Evolutionary conservation across 2,888 invertebrate genomes (phyloP), one percentile per base, ranked within the genome.

Genomic region (Apodemia zela): DNA sequence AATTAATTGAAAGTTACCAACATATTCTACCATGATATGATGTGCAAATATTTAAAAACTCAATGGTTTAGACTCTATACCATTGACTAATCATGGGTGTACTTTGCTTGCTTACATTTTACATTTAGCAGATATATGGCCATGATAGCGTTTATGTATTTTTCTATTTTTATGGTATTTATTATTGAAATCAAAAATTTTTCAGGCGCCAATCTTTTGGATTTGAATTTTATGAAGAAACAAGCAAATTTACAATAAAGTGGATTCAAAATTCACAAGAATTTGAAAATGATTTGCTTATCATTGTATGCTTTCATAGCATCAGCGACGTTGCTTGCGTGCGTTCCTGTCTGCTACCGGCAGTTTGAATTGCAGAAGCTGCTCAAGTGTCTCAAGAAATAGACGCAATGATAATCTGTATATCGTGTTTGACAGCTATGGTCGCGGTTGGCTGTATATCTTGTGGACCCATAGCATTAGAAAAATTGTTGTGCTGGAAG

Each of bases 221-320:
- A 54, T 6, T 45, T 29, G 29, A 15, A 15, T 54, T 13, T 54
- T 15, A 25, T 54, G 54, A 21, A 15, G 25, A 15, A 15, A 11
- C 11, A 10, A 51, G 18, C 54, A 11, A 54, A 54, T 54, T 54
- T 25, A 54, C 15, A 7, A 15, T 54, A 15, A 54, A 54, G 15
- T 54, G 54, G 25, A 54, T 54, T 54, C 5, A 54, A 54, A 25
- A 54, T 54, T 54, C 7, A 13, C 62, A 61, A 38, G 42, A 47
- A 38, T 59, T 49, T 71, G 67, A 80, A 85, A 69, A 89, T 89
- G 89, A 85, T 89, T 84, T 89, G 89, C 80, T 78, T 88, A 69
- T 89, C 89, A 1, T 66, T 87, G 66, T 87, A 84, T 68, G 85
- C 85, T 65, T 74, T 89, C 68, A 82, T 89, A 63, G 87, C 87